Evolutionary conservation across 2,113 vertebrate species (phyloP), one percentile per base, ranked within the genome.

Genomic region (Charina bottae): DNA sequence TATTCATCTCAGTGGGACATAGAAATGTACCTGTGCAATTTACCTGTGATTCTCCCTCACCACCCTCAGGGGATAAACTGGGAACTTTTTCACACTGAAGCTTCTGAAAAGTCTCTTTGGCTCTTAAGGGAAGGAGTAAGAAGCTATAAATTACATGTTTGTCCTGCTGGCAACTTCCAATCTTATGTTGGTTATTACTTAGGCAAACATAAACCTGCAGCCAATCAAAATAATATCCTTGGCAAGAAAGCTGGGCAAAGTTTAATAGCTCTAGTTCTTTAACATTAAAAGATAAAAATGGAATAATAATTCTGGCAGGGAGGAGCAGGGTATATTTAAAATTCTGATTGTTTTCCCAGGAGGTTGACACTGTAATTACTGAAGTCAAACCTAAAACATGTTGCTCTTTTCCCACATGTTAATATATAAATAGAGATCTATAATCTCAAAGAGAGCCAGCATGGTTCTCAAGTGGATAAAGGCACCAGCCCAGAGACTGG

Each of bases 211-310:
- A 96, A 94, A 96, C 58, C 85, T 94, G 90, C 94, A 94, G 92
- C 92, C 96, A 97, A 96, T 96, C 95, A 96, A 97, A 97, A 97
- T 97, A 96, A 96, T 95, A 95, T 88, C 90, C 93, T 93, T 96
- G 95, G 95, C 94, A 97, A 95, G 93, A 94, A 95, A 95, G 96
- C 93, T 96, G 92, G 95, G 96, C 94, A 96, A 96, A 93, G 94
- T 95, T 97, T 93, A 94, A 95, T 94, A 94, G 93, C 87, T 90
- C 92, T 24, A 59, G 91, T 93, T 89, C 92, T 95, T 96, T 93
- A 95, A 95, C 96, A 96, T 94, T 93, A 92, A 96, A 94, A 96
- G 96, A 96, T 96, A 94, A 96, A 97, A 92, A 96, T 6, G 89
- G 92, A 96, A 95, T 94, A 95, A 96, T 94, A 96, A 96, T 94